Evolutionary conservation across 2,888 invertebrate species (phyloP), one percentile per base, ranked within the genome.

Genomic region (Suillia variegata): DNA sequence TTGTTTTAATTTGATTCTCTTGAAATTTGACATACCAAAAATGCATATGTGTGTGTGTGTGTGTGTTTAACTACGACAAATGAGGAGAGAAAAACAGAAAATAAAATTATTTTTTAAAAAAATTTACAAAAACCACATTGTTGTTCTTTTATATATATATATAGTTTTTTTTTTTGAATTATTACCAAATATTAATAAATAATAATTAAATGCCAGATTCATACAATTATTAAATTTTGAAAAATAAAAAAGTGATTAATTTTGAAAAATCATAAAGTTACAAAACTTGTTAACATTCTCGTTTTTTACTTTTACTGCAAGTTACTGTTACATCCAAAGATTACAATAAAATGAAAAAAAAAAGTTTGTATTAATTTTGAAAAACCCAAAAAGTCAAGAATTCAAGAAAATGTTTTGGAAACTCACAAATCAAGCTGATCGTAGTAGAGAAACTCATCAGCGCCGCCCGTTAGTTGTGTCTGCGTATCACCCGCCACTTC

Each of bases 371-470:
- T 5, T 31, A 49, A 49, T 49, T 18, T 22, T 22, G 21, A 38
- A 21, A 42, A 13, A 22, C 22, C 34, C 18, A n/a, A n/a, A n/a
- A n/a, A 55, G 18, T 31, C 8, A 54, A 42, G 42, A 53, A 15
- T 22, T 50, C 5, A 54, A 47, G 48, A 48, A 48, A 22, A 12
- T 38, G 33, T 38, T 50, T 62, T 57, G 55, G 52, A 67, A 70
- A 81, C 81, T 81, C 80, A 81, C 81, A 74, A 75, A 77, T 81
- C 77, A 68, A 73, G 68, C 60, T 76, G 74, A 67, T 80, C 79
- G 67, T 79, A 76, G 69, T 80, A 79, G 50, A 72, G 65, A 64
- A 75, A 75, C 63, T 80, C 79, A 54, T 78, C 78, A 54, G 70
- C 67, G 48, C 76, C 75, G 18, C 69, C 67, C 24, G 68, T 70